phyloP scores from a whole-genome alignment of 2,888 invertebrate genomes.

The Horisme vitalbata region DNA sequence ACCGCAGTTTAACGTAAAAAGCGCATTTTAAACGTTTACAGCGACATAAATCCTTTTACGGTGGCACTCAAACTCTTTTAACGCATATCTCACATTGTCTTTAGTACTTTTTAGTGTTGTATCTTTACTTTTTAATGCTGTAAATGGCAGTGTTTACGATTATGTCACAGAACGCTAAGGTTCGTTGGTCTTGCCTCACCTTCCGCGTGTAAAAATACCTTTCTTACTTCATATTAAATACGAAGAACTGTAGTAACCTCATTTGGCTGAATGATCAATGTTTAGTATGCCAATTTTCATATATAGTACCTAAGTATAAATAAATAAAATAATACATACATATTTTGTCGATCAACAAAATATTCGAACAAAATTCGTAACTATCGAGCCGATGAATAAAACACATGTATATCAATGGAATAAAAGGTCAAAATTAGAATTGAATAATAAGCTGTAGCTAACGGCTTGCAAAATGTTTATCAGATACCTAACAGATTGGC shows the following conservation, averaged over 20 bases:
- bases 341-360: too few species aligned
- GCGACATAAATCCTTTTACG: constrained; percentile 28
- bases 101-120: constrained; percentile 22
- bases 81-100: constrained; percentile 26
- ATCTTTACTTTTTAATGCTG: constrained; percentile 17
- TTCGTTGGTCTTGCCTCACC: constrained; percentile 25
- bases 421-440: too few species aligned
- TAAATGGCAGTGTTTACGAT: constrained; percentile 34
- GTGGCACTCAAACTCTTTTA: constrained; percentile 28
- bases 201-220: constrained; percentile 15
- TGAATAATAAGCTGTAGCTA: too few species aligned
- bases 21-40: constrained; percentile 26
- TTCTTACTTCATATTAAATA: not conserved
- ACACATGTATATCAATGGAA: too few species aligned
- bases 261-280: too few species aligned
- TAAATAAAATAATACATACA: too few species aligned
- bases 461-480: too few species aligned
- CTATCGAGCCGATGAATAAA: too few species aligned
- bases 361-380: too few species aligned
- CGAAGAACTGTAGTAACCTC: not conserved
- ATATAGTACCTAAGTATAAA: too few species aligned
- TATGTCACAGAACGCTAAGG: constrained; percentile 25
- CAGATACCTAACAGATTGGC: too few species aligned
- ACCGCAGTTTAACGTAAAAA: constrained; percentile 24
- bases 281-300: too few species aligned